Base-by-base conservation (phyloP, 2,888 invertebrate species). In the Ennomos fuscantarius region DNA sequence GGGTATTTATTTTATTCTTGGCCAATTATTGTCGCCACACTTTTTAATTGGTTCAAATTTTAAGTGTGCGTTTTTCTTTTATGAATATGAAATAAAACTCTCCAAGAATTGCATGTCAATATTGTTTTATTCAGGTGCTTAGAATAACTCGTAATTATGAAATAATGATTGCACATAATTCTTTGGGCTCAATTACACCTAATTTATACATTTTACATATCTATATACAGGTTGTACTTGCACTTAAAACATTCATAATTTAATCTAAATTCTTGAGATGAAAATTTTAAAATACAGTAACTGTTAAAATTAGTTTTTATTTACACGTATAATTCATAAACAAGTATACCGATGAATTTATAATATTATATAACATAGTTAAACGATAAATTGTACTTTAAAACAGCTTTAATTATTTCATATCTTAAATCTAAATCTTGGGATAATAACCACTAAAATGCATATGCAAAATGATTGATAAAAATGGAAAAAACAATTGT, bases 161-260 rank as follows among this genome's bases (percentile, higher is more conserved):
- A 70, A 78, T 71, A 76, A 84, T 77, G 87, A 92, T 92, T 92
- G 91, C 91, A 92, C 91, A 72, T 82, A 79, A 76, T 79, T 90
- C 89, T 90, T 92, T 90, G 90, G 89, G 72, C 77, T 82, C 76
- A 81, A 87, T 84, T 70, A 74, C 13, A 59, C 41, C 51, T 66
- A 60, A 55, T 63, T 64, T 66, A 60, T 64, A 68, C 60, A 56
- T 46, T 52, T 54, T 54, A 49, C 41, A 48, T 36, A 53, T 44
- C 8, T 41, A 49, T 54, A 50, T 59, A 54, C 53, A 59, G 42
- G 39, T 34, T 47, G 51, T 32, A 44, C 24, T 24, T 24, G 24
- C 53, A 57, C 12, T 34, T 43, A 35, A 13, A 49, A 58, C 53
- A 45, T 53, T 49, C 24, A 58, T 62, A 54, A 51, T 51, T 60